Evolutionary conservation across 2,113 vertebrate species (phyloP), one percentile per base, ranked within the genome.

Genomic region (Pluvianellus socialis): DNA sequence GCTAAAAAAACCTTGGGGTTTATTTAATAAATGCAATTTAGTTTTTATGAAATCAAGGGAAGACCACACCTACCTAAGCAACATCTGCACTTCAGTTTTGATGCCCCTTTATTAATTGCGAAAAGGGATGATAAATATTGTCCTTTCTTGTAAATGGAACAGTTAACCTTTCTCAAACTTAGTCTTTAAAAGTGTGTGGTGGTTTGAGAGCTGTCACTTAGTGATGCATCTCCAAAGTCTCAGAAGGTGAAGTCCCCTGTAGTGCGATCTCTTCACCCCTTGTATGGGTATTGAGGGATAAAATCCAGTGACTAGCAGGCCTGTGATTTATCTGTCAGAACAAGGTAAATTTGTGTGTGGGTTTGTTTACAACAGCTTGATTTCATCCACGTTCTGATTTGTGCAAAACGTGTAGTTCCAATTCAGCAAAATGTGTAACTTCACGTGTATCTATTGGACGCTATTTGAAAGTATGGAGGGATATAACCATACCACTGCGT

Each of bases 371-470:
- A 70, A 28, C 33, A 71, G 9, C 26, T 66, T 84, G 35, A 61
- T 66, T 75, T 52, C 40, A 65, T 61, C 22, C 26, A 24, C 3
- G 0, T 86, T 86, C 33, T 58, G 45, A 53, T 58, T 50, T 92
- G n/a, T 68, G 5, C 18, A 56, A 56, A 76, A 79, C 14, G 6
- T 45, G 9, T 47, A 27, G 15, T 84, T 74, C 33, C n/a, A n/a
- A 6, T 79, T 85, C n/a, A 73, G 40, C 15, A 73, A 70, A 89
- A 73, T 62, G 12, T 9, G 53, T 53, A 72, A 50, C 7, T 75
- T 79, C 20, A 26, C 1, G 0, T 4, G 2, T 62, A 74, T 3
- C 18, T 71, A 4, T 62, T 24, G 12, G 32, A 50, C 0, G 1
- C n/a, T n/a, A 33, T 55, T 50, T 83, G 32, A 65, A 86, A 56